These are phyloP conservation scores for Leptodactylus fuscus DNA, from an alignment of 2,113 vertebrate genomes.

Conservation along the genomic window DNA sequence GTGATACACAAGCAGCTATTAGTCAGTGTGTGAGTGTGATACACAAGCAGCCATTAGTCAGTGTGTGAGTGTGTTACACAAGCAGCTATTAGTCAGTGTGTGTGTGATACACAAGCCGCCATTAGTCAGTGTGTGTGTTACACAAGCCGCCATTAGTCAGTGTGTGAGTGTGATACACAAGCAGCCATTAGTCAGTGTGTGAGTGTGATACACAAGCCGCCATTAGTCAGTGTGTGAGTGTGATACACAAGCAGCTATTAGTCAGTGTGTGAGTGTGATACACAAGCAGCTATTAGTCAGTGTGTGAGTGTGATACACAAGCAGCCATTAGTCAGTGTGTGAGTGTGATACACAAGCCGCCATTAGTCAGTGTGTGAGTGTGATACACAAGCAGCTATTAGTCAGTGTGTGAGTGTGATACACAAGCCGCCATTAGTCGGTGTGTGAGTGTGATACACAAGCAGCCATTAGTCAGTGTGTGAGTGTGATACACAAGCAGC, in stretches of 20 bases:
- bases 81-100: background rate
- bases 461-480: background rate
- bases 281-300: constrained; percentile 1
- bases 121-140: background rate
- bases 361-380: background rate
- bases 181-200: background rate
- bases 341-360: too few species aligned
- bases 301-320: too few species aligned
- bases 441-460: too few species aligned
- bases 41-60: too few species aligned
- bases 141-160: background rate
- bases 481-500: background rate
- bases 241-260: background rate
- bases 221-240: background rate
- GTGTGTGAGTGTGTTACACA: too few species aligned
- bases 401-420: background rate
- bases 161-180: too few species aligned
- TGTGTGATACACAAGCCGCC: background rate
- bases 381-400: background rate
- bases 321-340: background rate
- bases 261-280: background rate
- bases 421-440: background rate
- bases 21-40: background rate
- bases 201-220: too few species aligned
- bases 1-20: background rate